Evolutionary conservation across 2,113 vertebrate species (phyloP), one percentile per base, ranked within the genome.

Genomic region (Gallinago paraguaiae): DNA sequence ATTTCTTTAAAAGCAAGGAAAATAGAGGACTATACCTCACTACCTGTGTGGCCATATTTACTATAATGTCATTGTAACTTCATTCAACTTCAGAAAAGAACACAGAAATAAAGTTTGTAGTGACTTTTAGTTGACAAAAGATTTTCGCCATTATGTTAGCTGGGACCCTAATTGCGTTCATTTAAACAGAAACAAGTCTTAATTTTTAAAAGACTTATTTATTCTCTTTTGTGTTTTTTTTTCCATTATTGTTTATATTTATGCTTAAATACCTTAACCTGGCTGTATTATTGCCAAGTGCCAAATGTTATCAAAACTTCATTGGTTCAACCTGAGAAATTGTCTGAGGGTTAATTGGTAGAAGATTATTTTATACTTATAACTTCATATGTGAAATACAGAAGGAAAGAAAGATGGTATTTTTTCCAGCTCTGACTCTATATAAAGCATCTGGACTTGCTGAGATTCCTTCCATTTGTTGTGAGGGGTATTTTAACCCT

Each of bases 1-100:
- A 97, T 98, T 98, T 97, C 97, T 97, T 97, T 97, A 95, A 94
- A 98, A 97, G 76, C 94, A 96, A 98, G 93, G 91, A 93, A 96
- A 96, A 96, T 92, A 91, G 97, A 97, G 97, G 97, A 95, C 92
- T 94, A 97, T 98, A 98, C 98, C 98, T 98, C 98, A 97, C 91
- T 78, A 94, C 82, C 92, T 97, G 83, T 96, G 93, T 93, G 97
- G 97, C 97, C 98, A 98, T 97, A 98, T 97, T 97, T 97, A 94
- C 97, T 97, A 95, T 95, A 93, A 94, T 95, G 94, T 97, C 94
- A 93, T 93, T 97, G 93, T 97, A 96, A 96, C 53, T 54, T 54
- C 28, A 30, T 54, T 96, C 96, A 93, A 10, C 87, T 97, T 94
- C 95, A 92, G 93, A 96, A 97, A 96, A 93, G 76, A 96, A 96